These are phyloP conservation scores for Delphinus delphis DNA, from an alignment of 2,113 vertebrate genomes.

Conservation along the genomic window DNA sequence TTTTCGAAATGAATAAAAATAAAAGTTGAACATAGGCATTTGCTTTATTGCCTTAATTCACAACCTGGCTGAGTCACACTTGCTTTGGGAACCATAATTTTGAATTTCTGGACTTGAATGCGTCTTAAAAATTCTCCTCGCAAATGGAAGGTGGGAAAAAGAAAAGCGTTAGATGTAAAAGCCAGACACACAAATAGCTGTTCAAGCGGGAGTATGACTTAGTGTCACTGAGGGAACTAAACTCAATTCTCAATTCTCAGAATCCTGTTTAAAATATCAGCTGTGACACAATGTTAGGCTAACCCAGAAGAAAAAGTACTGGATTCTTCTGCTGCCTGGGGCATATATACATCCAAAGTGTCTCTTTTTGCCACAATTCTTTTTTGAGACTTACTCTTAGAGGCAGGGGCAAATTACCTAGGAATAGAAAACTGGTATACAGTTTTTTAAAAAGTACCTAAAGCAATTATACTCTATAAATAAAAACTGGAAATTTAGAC, in stretches of 20 bases:
- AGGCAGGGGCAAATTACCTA: background rate
- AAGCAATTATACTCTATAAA: background rate
- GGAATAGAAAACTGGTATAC: background rate
- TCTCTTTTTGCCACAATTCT: background rate
- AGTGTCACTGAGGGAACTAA: slow-evolving; percentile 36
- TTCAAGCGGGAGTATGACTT: slow-evolving; percentile 40
- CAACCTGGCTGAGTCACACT: slow-evolving; percentile 71
- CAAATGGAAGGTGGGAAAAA: slow-evolving; percentile 59
- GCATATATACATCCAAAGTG: background rate
- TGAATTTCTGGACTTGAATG: slow-evolving; percentile 62
- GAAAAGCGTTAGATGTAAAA: slow-evolving; percentile 52
- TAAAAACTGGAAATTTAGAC: background rate
- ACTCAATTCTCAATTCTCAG: slow-evolving; percentile 11
- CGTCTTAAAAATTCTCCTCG: slow-evolving; percentile 65
- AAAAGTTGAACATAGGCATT: slow-evolving; percentile 60
- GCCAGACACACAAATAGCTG: slow-evolving; percentile 58
- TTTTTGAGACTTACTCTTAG: slow-evolving; percentile 5
- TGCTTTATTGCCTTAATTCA: slow-evolving; percentile 70
- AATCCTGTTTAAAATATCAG: slow-evolving; percentile 59
- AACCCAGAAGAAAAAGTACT: background rate
- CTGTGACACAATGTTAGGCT: background rate
- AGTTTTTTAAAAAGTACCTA: background rate
- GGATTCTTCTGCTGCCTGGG: background rate
- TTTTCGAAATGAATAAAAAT: slow-evolving; percentile 70
- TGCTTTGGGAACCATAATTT: slow-evolving; percentile 71